Percentiles rank a stretch among this genome's conserved stretches.
Evolutionary conservation across 2,888 invertebrate genomes (phyloP).

Genomic region (Lepidochrysops patricia): DNA sequence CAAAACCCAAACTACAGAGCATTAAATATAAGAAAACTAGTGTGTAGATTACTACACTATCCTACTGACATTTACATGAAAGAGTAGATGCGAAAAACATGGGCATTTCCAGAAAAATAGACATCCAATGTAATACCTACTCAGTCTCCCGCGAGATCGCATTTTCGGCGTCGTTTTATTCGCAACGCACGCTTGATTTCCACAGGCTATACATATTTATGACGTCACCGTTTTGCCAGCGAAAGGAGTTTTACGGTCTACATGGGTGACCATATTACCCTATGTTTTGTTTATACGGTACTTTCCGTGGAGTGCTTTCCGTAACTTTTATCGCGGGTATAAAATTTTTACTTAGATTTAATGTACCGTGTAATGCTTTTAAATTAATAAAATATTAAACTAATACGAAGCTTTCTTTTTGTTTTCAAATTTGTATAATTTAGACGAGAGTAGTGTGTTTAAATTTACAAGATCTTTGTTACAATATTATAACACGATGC

Average conservation of each 20-base stretch:
- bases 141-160: constrained; percentile 61
- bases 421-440: no score
- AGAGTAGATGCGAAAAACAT: no score
- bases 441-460: no score
- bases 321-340: constrained; percentile 5
- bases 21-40: no score
- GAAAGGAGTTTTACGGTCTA: constrained; percentile 59
- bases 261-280: constrained; percentile 46
- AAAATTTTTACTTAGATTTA: constrained; percentile 11
- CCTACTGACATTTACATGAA: no score
- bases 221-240: constrained; percentile 49
- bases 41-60: no score
- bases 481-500: no score
- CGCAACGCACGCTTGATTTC: constrained; percentile 72
- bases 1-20: no score
- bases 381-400: no score
- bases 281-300: constrained; percentile 13
- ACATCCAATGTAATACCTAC: constrained; percentile 29
- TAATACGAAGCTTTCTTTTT: no score
- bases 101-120: constrained; percentile 24
- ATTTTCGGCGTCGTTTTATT: constrained; percentile 70
- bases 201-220: constrained; percentile 69
- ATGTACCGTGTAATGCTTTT: neutral
- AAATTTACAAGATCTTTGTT: no score
- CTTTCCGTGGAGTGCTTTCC: constrained; percentile 7